Conservation (phyloP, 2,113 vertebrate genomes). For the Hemibagrus wyckioides region DNA sequence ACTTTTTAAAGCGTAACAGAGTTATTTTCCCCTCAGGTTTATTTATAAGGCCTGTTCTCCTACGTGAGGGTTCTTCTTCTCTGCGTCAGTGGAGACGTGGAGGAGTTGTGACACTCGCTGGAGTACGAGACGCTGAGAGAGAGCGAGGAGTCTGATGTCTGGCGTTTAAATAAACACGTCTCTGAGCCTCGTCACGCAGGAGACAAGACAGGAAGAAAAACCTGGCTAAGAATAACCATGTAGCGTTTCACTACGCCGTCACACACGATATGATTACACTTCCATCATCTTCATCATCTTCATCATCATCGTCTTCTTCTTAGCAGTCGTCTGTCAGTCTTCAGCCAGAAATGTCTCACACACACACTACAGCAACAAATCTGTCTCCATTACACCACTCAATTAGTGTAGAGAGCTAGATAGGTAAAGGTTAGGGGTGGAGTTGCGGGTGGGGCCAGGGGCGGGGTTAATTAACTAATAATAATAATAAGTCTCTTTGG, state of each 20-base stretch:
- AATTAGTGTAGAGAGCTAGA: not conserved
- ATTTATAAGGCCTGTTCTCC: not conserved
- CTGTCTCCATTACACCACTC: not conserved
- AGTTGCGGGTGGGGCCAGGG: not conserved
- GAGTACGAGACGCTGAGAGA: not conserved
- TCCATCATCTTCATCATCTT: not conserved
- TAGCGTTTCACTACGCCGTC: not conserved
- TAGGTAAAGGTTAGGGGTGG: not conserved
- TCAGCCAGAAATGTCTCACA: not conserved
- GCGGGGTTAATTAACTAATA: not conserved
- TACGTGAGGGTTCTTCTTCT: not conserved
- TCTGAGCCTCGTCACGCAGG: not conserved
- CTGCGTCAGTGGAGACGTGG: not conserved
- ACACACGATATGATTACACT: not conserved
- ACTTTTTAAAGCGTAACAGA: not conserved
- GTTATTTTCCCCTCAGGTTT: not conserved
- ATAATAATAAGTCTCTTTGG: too few relatives aligned
- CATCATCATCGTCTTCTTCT: not conserved
- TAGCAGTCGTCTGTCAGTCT: not conserved
- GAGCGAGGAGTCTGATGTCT: not conserved
- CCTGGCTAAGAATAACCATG: not conserved
- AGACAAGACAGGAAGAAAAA: not conserved
- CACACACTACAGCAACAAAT: not conserved
- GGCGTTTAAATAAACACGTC: not conserved
- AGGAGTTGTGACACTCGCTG: not conserved